Evolutionary conservation across 2,113 vertebrate species (phyloP).

Genomic region (Pterophyllum scalare): DNA sequence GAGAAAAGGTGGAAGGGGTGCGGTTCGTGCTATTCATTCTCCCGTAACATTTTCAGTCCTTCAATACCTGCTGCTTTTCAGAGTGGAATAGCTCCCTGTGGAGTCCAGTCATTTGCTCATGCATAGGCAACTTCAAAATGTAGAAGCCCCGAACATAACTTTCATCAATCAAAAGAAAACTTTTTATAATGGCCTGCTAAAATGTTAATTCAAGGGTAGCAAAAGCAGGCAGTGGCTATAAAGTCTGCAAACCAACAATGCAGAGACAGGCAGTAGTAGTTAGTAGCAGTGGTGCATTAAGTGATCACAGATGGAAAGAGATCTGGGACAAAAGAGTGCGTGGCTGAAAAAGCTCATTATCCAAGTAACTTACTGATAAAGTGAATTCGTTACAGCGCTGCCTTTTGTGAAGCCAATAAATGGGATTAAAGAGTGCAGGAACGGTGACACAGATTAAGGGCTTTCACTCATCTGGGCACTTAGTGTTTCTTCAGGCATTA

Average conservation of each 20-base stretch:
- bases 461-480: neutral
- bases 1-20: slow-evolving; percentile 76
- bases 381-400: neutral
- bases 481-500: neutral
- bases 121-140: neutral
- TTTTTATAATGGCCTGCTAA: neutral
- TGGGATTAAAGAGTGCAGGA: neutral
- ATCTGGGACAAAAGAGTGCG: neutral
- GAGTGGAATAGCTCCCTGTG: slow-evolving; percentile 43
- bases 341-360: neutral
- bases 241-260: neutral
- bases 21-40: slow-evolving; percentile 58
- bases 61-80: slow-evolving; percentile 57
- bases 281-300: neutral
- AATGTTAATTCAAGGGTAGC: neutral
- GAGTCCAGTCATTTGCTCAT: slow-evolving; percentile 17
- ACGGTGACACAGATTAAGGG: neutral
- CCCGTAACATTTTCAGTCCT: slow-evolving; percentile 53
- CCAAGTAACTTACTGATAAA: neutral
- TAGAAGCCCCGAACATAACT: neutral
- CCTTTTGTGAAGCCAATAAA: neutral
- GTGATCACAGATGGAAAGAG: neutral
- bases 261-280: neutral
- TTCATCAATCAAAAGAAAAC: neutral
- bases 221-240: neutral